Evolutionary conservation across 1,140 invertebrate species (phyloP), one percentile per base, ranked within the genome.

Genomic region (Manduca sexta): DNA sequence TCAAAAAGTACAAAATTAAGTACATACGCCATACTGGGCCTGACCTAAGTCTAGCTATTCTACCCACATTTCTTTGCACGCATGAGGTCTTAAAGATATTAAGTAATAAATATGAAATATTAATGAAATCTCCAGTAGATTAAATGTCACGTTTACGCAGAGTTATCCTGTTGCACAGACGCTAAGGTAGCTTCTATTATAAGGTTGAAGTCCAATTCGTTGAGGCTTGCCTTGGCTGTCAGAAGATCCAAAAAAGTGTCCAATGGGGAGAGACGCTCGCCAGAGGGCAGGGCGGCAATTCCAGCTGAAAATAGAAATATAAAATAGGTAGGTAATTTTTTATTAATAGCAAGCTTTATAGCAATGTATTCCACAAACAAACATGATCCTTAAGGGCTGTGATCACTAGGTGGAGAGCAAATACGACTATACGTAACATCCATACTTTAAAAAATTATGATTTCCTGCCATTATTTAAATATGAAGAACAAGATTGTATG

Each of bases 181-280:
- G 78, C 69, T 12, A 93, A 83, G 8, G 93, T 94, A 21, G 93
- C 92, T 79, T 94, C 93, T 60, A 94, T 93, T 8, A 95, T 87
- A 49, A 95, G 87, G 58, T 93, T 93, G 72, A 94, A 94, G 76
- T 95, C 93, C 59, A 94, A 76, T 67, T 94, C 93, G 45, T 92
- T 91, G 45, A 95, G 88, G 74, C 91, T 94, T 7, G 93, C 93
- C 88, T 96, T 96, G 7, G 93, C 94, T 1, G 94, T 95, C 14
- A 96, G 86, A 31, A 96, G 83, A 81, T 95, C 93, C 35, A 96
- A 80, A 69, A 96, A 95, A 11, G 94, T 94, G 69, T 95, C 93
- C 46, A 95, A 75, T 0, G 94, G 93, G 33, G 93, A 93, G 1
- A 94, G 72, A 44, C 92, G 88, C 72, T 94, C 92, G 21, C 90